Evolutionary conservation across 1,140 invertebrate genomes (phyloP), one percentile per base, ranked within the genome.

Genomic region (Eupristina koningsbergeri): DNA sequence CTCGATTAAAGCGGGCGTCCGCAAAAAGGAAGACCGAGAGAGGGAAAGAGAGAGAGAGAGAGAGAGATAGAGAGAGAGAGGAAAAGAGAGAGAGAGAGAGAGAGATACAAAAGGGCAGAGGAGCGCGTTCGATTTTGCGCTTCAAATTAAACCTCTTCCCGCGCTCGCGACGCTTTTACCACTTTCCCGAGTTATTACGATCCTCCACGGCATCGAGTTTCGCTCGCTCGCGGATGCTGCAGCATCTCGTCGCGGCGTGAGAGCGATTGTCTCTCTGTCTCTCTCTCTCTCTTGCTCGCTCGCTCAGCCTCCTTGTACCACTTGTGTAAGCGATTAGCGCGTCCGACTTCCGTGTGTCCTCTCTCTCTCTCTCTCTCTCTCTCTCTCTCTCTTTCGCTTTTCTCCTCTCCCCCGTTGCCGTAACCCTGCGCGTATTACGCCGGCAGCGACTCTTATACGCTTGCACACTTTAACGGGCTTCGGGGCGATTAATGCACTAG

Each of bases 301-400:
- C 26, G 19, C 45, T 45, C 39, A 8, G 26, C 5, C n/a, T 22
- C 15, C 31, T 58, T n/a, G n/a, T n/a, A n/a, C n/a, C n/a, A 73
- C 50, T 63, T 73, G 63, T 83, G 74, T 77, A 77, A 83, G 81
- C 81, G 81, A 83, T 83, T 83, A 83, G 81, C 81, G 74, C 71
- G 81, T 83, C 74, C 61, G 74, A 76, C 81, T 83, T 83, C 81
- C 81, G 50, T 63, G 81, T 83, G 81, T 41, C 58, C 58, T 64
- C 73, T 39, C 73, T 34, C 17, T 13, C 47, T 29, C 45, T 6
- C 15, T 0, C 67, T 71, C 17, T 73, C 69, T 74, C 36, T n/a
- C 36, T 53, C 74, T 53, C 36, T 81, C 61, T 75, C 64, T 53
- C 77, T 69, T 83, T 53, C 47, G n/a, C 45, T 6, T 13, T 0